phyloP scores from a whole-genome alignment of 1,140 invertebrate species.

The Pseudachorutes palmiensis region DNA sequence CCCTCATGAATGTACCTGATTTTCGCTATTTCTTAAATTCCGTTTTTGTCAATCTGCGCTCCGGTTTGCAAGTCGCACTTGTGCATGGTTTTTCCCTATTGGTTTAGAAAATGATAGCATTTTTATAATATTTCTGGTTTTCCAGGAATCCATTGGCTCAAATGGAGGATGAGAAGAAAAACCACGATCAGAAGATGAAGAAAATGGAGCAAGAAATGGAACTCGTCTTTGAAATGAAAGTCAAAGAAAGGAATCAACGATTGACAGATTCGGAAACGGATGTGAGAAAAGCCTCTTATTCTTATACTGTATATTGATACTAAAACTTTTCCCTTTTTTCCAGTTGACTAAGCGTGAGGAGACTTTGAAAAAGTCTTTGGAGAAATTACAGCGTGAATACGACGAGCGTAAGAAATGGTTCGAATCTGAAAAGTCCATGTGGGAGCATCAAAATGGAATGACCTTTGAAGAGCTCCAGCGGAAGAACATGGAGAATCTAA shows the following conservation, averaged over 20 bases:
- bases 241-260: conserved; percentile 86
- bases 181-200: conserved; percentile 91
- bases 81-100: no score
- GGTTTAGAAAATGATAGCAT: neutral
- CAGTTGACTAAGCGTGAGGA: conserved; percentile 60
- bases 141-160: conserved; percentile 88
- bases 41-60: no score
- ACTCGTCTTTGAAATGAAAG: conserved; percentile 83
- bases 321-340: conserved; percentile 33
- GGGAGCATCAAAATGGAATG: conserved; percentile 82
- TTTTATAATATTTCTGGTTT: conserved; percentile 35
- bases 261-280: conserved; percentile 86
- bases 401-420: conserved; percentile 80
- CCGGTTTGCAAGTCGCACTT: no score
- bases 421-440: conserved; percentile 73
- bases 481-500: conserved; percentile 72
- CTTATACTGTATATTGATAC: conserved; percentile 23
- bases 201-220: conserved; percentile 95
- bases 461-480: conserved; percentile 76
- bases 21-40: no score
- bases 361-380: conserved; percentile 62
- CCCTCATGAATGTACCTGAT: no score
- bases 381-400: conserved; percentile 79
- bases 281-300: conserved; percentile 49
- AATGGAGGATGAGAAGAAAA: conserved; percentile 94